A percentile compares a stretch with the other conserved stretches of the same genome.
Conservation (phyloP, 1,140 invertebrate genomes). For the Harpegnathos saltator region DNA sequence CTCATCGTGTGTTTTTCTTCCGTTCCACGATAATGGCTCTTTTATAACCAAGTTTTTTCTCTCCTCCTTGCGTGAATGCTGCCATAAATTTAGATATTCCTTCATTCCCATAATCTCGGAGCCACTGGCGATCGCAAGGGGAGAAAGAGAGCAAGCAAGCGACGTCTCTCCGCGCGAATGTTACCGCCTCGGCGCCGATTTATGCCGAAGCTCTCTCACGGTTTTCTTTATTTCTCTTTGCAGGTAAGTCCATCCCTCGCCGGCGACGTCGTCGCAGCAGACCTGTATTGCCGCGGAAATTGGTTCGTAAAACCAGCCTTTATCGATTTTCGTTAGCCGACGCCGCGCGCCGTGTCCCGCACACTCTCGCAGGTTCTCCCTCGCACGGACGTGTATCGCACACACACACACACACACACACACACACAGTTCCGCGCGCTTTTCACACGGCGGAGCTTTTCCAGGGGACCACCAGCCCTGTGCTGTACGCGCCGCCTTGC, state of each 20-base stretch:
- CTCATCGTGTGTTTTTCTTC: too few relatives aligned
- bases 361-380: slow-evolving; percentile 34
- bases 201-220: slow-evolving; percentile 29
- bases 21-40: too few relatives aligned
- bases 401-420: too few relatives aligned
- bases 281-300: slow-evolving; percentile 62
- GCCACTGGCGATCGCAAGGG: neutral
- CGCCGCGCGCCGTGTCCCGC: slow-evolving; percentile 11
- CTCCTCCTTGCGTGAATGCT: too few relatives aligned
- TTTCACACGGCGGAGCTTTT: slow-evolving; percentile 24
- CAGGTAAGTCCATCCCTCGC: slow-evolving; percentile 46
- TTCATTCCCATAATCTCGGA: too few relatives aligned
- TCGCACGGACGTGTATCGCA: neutral
- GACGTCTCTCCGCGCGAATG: neutral
- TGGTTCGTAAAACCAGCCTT: slow-evolving; percentile 65
- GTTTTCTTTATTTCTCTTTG: slow-evolving; percentile 37
- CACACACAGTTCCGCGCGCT: neutral
- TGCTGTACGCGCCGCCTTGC: neutral
- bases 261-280: slow-evolving; percentile 32
- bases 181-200: neutral
- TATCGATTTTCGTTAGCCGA: slow-evolving; percentile 67
- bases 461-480: slow-evolving; percentile 15
- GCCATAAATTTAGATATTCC: too few relatives aligned
- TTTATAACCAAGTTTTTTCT: too few relatives aligned
- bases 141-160: slow-evolving; percentile 2